Percentiles rank a stretch among this genome's conserved stretches.
Conservation (phyloP, 2,797 vertebrate genomes). For the Aphelocoma californica region DNA sequence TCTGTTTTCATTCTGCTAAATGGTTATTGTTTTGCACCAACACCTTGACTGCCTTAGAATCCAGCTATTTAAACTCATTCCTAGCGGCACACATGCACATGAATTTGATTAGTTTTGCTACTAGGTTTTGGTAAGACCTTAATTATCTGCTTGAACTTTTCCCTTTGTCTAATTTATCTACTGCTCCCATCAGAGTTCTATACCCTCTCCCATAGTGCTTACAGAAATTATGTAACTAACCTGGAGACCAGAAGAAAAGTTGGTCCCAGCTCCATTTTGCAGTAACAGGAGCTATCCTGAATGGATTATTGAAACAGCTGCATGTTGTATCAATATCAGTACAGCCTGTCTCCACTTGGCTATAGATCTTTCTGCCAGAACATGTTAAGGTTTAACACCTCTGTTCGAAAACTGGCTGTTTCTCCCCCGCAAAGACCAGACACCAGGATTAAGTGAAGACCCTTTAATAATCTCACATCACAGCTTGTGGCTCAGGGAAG, state of each 20-base stretch:
- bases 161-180: neutral
- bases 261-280: neutral
- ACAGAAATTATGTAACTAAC: neutral
- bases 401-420: slow-evolving; percentile 9
- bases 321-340: neutral
- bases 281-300: neutral
- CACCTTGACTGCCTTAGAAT: neutral
- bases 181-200: neutral
- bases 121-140: neutral
- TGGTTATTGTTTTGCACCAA: neutral
- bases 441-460: slow-evolving; percentile 15
- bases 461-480: slow-evolving; percentile 50
- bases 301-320: slow-evolving; percentile 11
- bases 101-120: neutral
- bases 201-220: neutral
- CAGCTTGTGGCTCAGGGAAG: slow-evolving; percentile 13
- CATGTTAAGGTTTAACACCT: slow-evolving; percentile 42
- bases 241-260: neutral
- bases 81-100: neutral
- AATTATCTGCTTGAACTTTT: neutral
- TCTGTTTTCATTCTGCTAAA: neutral
- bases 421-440: neutral
- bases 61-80: neutral
- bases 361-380: slow-evolving; percentile 50
- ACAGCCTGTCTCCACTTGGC: neutral